Evolutionary conservation across 2,888 invertebrate species (phyloP), one percentile per base, ranked within the genome.

Genomic region (Lasiommata megera): DNA sequence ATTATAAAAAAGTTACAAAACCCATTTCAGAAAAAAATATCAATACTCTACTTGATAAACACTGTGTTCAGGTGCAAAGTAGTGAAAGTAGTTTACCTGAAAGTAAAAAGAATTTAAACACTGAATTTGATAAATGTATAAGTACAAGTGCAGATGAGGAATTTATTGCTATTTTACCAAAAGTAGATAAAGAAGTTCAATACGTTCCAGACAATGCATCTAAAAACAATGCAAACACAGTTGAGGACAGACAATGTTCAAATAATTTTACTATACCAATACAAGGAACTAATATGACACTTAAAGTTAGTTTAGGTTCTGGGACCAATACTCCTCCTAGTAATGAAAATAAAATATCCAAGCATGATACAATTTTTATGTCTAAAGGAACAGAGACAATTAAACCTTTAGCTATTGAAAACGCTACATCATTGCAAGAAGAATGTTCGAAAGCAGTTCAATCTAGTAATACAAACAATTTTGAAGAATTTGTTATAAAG

Each of bases 251-350:
- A 29, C 58, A 62, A 53, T 54, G 56, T 38, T 51, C 66, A 53
- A 76, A 77, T 53, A 77, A 85, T 58, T 84, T 76, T 56, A 74
- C 74, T 6, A 81, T 88, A 64, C 88, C 89, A 12, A 82, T 88
- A 60, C 73, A 82, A 65, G 88, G 87, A n/a, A 88, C 88, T 40
- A 88, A 88, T 62, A 87, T 89, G 85, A 84, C 78, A 17, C 70
- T 88, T 7, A 80, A 75, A 68, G 81, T 87, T n/a, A 68, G 67
- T 36, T 62, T 73, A 52, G 69, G 67, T 7, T 61, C 69, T 40
- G 58, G 31, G 28, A 41, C 50, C 8, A 18, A 50, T 41, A 50
- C 31, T 28, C 3, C 29, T 7, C 37, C 23, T 16, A 2, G n/a
- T 36, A 9, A 34, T 29, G 29, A 55, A 29, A 29, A 53, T 57